Conservation (phyloP, 2,797 vertebrate genomes). For the Antrozous pallidus region DNA sequence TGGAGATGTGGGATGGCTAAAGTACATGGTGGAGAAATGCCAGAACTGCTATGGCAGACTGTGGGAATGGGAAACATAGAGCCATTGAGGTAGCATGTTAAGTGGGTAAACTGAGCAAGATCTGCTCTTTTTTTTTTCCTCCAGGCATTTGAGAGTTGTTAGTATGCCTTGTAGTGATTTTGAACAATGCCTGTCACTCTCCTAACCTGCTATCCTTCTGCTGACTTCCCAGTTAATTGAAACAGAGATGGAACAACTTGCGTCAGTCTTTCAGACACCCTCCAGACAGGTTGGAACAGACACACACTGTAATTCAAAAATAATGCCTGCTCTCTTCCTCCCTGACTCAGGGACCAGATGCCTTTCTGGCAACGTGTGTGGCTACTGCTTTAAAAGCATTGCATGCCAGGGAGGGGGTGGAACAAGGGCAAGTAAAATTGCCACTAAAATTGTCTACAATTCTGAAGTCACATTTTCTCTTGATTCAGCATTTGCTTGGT, state of each 20-base stretch:
- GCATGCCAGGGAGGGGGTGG: not conserved
- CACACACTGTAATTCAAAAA: not conserved
- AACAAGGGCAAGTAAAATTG: not conserved
- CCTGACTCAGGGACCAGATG: not conserved
- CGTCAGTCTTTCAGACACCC: not conserved
- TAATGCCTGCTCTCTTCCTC: not conserved
- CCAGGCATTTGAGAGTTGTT: not conserved
- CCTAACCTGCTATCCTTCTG: not conserved
- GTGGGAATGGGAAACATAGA: not conserved
- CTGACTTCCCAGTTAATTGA: not conserved
- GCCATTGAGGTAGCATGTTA: not conserved
- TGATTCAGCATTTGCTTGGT: not conserved
- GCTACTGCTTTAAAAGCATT: not conserved
- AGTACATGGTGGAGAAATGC: not conserved
- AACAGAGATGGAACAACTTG: not conserved
- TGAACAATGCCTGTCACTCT: not conserved
- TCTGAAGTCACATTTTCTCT: not conserved
- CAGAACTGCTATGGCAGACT: not conserved
- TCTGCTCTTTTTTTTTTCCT: not conserved
- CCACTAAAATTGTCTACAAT: not conserved
- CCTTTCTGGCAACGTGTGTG: not conserved
- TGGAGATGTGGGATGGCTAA: not conserved
- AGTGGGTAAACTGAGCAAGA: not conserved
- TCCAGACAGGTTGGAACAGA: not conserved
- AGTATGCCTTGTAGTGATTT: not conserved